Evolutionary conservation across 1,140 invertebrate genomes (phyloP).

Genomic region (Aleiodes sp.): DNA sequence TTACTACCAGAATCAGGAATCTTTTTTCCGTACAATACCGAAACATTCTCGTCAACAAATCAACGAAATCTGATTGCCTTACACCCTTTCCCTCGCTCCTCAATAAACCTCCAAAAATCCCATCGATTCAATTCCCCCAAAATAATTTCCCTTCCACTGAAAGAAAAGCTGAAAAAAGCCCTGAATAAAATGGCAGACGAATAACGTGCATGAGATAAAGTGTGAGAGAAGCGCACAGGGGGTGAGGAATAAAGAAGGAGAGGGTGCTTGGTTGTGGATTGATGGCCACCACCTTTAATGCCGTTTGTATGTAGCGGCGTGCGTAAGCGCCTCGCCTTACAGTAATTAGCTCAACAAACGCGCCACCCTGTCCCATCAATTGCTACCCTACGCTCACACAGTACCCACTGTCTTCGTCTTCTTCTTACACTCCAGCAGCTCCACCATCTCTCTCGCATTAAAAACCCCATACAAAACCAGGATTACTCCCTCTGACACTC

Average conservation of each 20-base stretch:
- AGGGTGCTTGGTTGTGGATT: constrained; percentile 49
- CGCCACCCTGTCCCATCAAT: constrained; percentile 66
- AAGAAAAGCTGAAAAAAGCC: too few species aligned
- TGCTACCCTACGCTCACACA: constrained; percentile 58
- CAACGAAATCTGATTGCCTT: too few species aligned
- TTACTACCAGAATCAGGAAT: too few species aligned
- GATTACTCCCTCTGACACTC: constrained; percentile 30
- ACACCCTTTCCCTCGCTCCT: too few species aligned
- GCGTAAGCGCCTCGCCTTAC: constrained; percentile 65
- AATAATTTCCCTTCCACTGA: too few species aligned
- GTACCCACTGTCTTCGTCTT: constrained; percentile 38
- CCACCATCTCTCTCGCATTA: constrained; percentile 60
- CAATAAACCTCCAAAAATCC: too few species aligned
- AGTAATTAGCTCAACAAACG: constrained; percentile 68
- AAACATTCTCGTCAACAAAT: too few species aligned
- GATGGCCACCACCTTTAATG: constrained; percentile 65
- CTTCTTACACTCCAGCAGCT: constrained; percentile 60
- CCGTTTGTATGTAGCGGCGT: constrained; percentile 66
- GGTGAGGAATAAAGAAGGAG: constrained; percentile 31
- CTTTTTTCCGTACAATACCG: too few species aligned
- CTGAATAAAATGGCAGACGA: too few species aligned
- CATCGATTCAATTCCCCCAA: too few species aligned
- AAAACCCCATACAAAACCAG: constrained; percentile 29
- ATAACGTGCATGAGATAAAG: too few species aligned
- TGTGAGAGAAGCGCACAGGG: background rate